These are phyloP conservation scores for Geococcyx californianus DNA, from an alignment of 2,113 vertebrate genomes.

Conservation along the genomic window DNA sequence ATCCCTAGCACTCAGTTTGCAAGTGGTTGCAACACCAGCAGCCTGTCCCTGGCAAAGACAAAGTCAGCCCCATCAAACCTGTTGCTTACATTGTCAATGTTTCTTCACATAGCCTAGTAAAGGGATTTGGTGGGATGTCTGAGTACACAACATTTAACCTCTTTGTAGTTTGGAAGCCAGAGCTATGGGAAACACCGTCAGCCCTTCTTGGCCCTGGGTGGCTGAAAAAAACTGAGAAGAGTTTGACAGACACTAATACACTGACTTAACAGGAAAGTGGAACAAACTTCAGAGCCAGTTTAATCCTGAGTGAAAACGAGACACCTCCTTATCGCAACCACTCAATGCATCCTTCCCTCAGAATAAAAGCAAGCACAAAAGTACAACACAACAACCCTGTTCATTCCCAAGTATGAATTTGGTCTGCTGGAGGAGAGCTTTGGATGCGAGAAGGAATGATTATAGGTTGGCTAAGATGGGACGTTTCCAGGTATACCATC, in stretches of 20 bases:
- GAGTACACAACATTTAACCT: fast-evolving
- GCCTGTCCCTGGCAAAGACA: neutral
- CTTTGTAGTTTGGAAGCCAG: neutral
- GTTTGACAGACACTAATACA: neutral
- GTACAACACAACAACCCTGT: neutral
- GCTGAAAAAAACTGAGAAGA: neutral
- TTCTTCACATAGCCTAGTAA: neutral
- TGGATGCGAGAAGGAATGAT: neutral
- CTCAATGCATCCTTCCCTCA: neutral
- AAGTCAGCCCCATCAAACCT: neutral
- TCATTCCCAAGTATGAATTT: neutral
- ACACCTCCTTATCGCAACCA: neutral
- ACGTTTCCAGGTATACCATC: neutral
- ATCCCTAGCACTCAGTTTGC: fast-evolving
- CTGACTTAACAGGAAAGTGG: neutral
- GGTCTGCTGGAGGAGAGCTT: neutral
- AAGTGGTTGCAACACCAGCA: fast-evolving
- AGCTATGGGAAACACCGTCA: neutral
- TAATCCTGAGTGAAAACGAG: neutral
- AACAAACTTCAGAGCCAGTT: neutral
- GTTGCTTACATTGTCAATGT: fast-evolving
- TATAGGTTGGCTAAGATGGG: neutral
- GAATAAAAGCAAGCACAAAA: neutral
- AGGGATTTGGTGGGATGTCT: neutral
- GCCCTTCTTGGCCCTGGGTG: neutral